These are phyloP conservation scores for Heliconius hermathena DNA, from an alignment of 1,140 invertebrate genomes.

Conservation along the genomic window DNA sequence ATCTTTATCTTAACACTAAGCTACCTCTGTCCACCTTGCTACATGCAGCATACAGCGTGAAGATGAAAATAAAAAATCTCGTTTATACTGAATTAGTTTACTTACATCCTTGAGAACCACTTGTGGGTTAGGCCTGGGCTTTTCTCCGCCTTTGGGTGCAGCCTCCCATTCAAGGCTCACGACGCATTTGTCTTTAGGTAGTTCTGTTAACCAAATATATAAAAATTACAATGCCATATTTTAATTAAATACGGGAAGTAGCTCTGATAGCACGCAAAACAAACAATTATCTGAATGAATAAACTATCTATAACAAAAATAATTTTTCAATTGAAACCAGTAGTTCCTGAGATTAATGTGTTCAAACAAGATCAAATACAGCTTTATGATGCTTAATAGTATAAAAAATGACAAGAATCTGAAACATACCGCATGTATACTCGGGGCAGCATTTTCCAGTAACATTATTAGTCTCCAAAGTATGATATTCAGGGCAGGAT, in stretches of 20 bases:
- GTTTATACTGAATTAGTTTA: background rate
- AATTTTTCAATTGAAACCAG: no score
- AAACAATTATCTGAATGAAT: no score
- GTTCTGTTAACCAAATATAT: conserved; percentile 73
- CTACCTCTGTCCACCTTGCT: no score
- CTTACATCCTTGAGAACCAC: conserved; percentile 79
- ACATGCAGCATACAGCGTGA: no score
- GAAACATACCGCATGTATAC: conserved; percentile 84
- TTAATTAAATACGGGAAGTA: no score
- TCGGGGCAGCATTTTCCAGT: conserved; percentile 84
- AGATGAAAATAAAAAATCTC: background rate
- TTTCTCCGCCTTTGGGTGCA: conserved; percentile 81
- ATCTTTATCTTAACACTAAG: no score
- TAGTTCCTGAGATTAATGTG: no score
- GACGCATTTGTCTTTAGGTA: conserved; percentile 87
- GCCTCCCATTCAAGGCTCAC: conserved; percentile 83
- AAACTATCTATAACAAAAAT: no score
- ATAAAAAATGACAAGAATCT: background rate
- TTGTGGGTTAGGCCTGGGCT: conserved; percentile 65
- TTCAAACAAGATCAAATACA: no score
- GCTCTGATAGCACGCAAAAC: no score
- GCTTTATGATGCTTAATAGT: no score
- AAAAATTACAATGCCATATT: background rate
- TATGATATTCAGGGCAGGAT: conserved; percentile 84
- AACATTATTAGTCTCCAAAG: conserved; percentile 68